These are phyloP conservation scores for Yponomeuta evonymella DNA, from an alignment of 2,888 invertebrate genomes.

Conservation along the genomic window DNA sequence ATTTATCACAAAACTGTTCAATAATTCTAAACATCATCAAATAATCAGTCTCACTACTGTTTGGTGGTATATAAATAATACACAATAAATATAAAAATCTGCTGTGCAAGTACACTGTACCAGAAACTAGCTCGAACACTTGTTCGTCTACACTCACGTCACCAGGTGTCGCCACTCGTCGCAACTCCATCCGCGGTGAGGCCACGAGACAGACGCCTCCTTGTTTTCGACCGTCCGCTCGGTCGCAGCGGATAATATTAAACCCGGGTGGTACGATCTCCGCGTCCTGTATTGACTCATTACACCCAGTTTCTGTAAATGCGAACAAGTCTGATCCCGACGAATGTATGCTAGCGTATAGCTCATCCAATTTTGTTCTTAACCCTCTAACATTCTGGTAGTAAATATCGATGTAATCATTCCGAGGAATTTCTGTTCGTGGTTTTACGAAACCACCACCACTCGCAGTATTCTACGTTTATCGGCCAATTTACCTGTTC, in stretches of 20 bases:
- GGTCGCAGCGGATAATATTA: constrained; percentile 20
- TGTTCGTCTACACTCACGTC: not conserved
- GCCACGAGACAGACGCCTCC: constrained; percentile 19
- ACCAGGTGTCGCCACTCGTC: not conserved
- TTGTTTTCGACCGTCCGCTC: constrained; percentile 16
- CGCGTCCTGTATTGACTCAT: constrained; percentile 15
- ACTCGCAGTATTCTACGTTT: constrained; percentile 23
- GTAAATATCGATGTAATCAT: constrained; percentile 6
- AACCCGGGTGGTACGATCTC: constrained; percentile 17
- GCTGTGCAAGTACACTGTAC: not conserved
- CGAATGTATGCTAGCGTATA: not conserved
- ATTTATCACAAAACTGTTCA: constrained; percentile 1
- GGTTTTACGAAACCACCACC: constrained; percentile 23
- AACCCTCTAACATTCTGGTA: constrained; percentile 18
- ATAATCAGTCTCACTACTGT: not conserved
- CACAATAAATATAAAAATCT: constrained; percentile 4
- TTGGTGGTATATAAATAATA: constrained; percentile 8
- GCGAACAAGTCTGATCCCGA: constrained; percentile 15
- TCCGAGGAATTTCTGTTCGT: constrained; percentile 5
- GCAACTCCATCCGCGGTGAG: not conserved
- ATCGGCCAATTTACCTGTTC: constrained; percentile 20
- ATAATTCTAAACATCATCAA: not conserved
- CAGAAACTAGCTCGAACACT: constrained; percentile 2
- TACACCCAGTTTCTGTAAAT: constrained; percentile 17
- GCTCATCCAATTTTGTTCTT: constrained; percentile 15